phyloP scores from a whole-genome alignment of 2,797 vertebrate genomes.

The Neosalanx taihuensis region DNA sequence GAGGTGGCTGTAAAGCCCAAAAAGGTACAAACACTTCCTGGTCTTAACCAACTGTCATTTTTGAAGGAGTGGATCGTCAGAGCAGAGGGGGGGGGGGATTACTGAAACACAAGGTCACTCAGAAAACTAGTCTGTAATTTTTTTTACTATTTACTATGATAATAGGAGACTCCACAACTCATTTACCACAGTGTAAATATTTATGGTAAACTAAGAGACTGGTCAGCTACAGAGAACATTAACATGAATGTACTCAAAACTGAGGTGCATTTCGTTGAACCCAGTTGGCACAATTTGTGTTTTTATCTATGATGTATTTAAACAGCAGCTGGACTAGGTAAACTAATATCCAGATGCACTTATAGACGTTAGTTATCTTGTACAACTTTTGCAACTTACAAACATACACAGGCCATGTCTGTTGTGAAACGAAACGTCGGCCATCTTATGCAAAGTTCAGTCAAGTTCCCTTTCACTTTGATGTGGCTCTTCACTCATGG shows the following conservation, averaged over 20 bases:
- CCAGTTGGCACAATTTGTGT: too few relatives aligned
- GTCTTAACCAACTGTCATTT: not conserved
- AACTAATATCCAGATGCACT: too few relatives aligned
- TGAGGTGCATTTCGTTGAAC: too few relatives aligned
- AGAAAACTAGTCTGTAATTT: too few relatives aligned
- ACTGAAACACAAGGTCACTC: not conserved
- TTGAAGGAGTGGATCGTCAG: not conserved
- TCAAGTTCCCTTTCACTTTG: conserved; percentile 1
- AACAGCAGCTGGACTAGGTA: too few relatives aligned
- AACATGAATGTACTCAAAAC: too few relatives aligned
- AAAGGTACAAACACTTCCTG: conserved; percentile 79
- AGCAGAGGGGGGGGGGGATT: not conserved
- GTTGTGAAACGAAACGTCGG: not conserved
- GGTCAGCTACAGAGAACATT: too few relatives aligned
- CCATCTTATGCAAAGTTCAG: conserved; percentile 1
- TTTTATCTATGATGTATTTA: too few relatives aligned
- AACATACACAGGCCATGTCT: not conserved
- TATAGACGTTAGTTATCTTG: not conserved
- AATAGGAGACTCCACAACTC: not conserved
- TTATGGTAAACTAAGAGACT: not conserved
- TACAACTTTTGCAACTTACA: not conserved
- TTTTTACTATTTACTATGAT: too few relatives aligned
- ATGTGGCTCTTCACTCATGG: conserved; percentile 24
- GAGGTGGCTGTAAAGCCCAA: conserved; percentile 79
- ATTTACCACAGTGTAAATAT: not conserved